Evolutionary conservation across 2,113 vertebrate genomes (phyloP), one percentile per base, ranked within the genome.

Genomic region (Hipposideros armiger): DNA sequence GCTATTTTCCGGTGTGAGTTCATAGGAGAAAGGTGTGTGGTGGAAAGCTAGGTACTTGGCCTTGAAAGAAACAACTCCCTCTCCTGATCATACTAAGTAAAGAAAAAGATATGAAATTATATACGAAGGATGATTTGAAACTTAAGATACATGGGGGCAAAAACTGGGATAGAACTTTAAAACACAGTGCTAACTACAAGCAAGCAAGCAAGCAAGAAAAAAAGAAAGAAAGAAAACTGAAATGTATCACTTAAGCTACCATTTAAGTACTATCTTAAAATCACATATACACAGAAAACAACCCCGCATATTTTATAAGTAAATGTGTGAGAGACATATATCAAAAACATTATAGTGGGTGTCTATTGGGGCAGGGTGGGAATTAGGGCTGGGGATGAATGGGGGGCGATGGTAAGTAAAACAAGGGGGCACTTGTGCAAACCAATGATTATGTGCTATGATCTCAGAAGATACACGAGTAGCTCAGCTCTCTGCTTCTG

Each of bases 381-480:
- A 66, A 69, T 24, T 32, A 19, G 16, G 28, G 58, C 62, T 26
- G 26, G 64, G 36, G 50, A 19, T 16, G 20, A 62, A 3, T 2
- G 36, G n/a, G 66, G 3, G 7, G 24, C 15, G 58, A 7, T 7
- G 28, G 42, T 30, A 69, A 60, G 24, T 64, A 22, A 77, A 77
- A 78, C 5, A 17, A 56, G 45, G 58, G 11, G 7, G 30, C 36
- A 60, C 58, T 24, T 22, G 5, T 50, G 4, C n/a, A 66, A 60
- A 22, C 56, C 24, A 36, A 1, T 6, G 16, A 40, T 15, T 4
- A 1, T 11, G 4, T 36, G 11, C 10, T 67, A 2, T n/a, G 50
- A 78, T 11, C 36, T 16, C 24, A 26, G 20, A 73, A 22, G 3
- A 20, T 56, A 36, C 5, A 50, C 7, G 15, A 36, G 4, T 11